Conservation (phyloP, 92 coral and sea anemone genomes). For the Palythoa grandis region DNA sequence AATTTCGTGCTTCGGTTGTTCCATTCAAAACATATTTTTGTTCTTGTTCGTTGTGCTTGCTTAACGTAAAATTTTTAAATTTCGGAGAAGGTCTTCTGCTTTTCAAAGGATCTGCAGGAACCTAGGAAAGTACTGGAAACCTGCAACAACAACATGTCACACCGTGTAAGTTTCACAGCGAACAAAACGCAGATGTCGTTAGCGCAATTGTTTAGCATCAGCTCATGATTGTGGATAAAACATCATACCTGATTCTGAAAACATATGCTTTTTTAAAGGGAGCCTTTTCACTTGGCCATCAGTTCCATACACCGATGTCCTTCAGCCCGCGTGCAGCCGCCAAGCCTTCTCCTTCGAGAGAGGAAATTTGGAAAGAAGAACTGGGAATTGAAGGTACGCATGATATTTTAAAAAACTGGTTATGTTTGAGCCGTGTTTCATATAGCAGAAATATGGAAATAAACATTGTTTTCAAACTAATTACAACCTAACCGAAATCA, state of each 20-base stretch:
- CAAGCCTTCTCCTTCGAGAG: constrained; percentile 94
- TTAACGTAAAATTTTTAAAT: background rate
- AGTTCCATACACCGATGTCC: constrained; percentile 88
- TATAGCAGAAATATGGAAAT: background rate
- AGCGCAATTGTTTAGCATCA: background rate
- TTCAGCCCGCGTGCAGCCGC: constrained; percentile 75
- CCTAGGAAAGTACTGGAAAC: background rate
- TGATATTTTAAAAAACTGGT: background rate
- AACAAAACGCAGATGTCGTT: background rate
- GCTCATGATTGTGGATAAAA: background rate
- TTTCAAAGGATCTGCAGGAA: background rate
- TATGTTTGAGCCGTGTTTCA: background rate
- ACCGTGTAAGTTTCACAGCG: constrained; percentile 20
- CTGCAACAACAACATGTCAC: constrained; percentile 19
- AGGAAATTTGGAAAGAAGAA: constrained; percentile 84
- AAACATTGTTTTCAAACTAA: background rate
- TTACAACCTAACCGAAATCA: background rate
- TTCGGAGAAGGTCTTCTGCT: background rate
- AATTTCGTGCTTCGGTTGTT: constrained; percentile 43
- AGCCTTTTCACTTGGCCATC: constrained; percentile 24
- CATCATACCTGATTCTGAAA: background rate
- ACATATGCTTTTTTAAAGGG: constrained; percentile 34
- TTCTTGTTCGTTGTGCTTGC: background rate
- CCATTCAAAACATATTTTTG: constrained; percentile 15
- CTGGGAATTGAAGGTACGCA: constrained; percentile 84